Base-by-base conservation (phyloP, 2,113 vertebrate genomes). In the Sclerurus mexicanus region DNA sequence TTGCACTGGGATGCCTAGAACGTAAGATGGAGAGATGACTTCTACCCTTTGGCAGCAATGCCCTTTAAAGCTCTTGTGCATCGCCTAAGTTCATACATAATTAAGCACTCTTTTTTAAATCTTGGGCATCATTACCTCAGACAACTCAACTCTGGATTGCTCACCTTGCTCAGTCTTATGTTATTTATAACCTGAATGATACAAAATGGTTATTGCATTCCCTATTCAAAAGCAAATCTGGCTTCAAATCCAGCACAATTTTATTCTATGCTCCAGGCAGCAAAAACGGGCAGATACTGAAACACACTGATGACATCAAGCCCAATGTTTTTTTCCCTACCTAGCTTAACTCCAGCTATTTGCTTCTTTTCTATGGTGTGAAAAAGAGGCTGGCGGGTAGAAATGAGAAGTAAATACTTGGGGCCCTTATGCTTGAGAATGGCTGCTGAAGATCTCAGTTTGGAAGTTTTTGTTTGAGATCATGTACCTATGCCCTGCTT, bases 401-500 rank as follows among this genome's bases (percentile, higher is more conserved):
- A 82, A 95, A 89, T 1, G 0, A 7, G 14, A 28, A 37, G 27
- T 44, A 63, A 94, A 71, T 35, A 23, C 20, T 21, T 23, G 16
- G 21, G 14, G 28, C 14, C 17, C 21, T 90, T 37, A 37, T 2
- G 3, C 25, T 39, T 62, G 18, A 60, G 21, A 69, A 53, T 1
- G 3, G 37, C 63, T 63, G 50, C 33, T 12, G 11, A 25, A 47
- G 31, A 68, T 20, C 52, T 79, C 3, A 0, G 33, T 55, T 55
- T 68, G 52, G 40, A 52, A 55, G 73, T 37, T 83, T 90, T 73
- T 72, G 53, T 76, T 44, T 87, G 58, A 87, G 75, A 56, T 28
- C 0, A 0, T 18, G 25, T 28, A 66, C 25, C 49, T 44, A 21
- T 0, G 0, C 23, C 40, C 50, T 30, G 37, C 90, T 87, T 82